Evolutionary conservation across 2,888 invertebrate genomes (phyloP).

Genomic region (Sericinus montela): DNA sequence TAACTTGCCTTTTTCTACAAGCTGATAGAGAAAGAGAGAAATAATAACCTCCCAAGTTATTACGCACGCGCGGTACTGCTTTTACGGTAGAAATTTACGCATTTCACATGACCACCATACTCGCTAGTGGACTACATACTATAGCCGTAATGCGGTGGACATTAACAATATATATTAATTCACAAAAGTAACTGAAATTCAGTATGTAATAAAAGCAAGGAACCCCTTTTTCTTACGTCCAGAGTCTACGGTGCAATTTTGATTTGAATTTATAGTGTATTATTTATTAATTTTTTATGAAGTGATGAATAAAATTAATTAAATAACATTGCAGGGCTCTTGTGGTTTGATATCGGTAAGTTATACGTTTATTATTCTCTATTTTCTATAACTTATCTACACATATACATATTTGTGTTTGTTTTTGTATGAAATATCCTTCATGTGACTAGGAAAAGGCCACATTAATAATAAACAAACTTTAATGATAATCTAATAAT

Average conservation of each 20-base stretch:
- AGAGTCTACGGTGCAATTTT: background rate
- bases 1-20: constrained; percentile 38
- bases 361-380: too few species aligned
- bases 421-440: too few species aligned
- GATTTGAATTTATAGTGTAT: constrained; percentile 1
- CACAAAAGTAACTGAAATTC: background rate
- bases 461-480: too few species aligned
- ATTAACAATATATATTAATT: constrained; percentile 14
- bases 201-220: constrained; percentile 9
- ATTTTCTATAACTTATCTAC: too few species aligned
- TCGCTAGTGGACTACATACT: constrained; percentile 21
- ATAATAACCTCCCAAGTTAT: constrained; percentile 49
- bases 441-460: too few species aligned
- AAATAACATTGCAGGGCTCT: background rate
- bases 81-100: constrained; percentile 28
- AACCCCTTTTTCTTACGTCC: background rate
- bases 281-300: background rate
- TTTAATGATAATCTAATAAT: too few species aligned
- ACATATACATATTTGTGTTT: too few species aligned
- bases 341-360: too few species aligned
- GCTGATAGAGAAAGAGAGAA: constrained; percentile 37
- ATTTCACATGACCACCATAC: constrained; percentile 24
- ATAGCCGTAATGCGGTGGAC: constrained; percentile 18
- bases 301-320: constrained; percentile 1
- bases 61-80: constrained; percentile 57